Evolutionary conservation across 2,797 vertebrate genomes (phyloP).

Genomic region (Schizopygopsis malacanthus): DNA sequence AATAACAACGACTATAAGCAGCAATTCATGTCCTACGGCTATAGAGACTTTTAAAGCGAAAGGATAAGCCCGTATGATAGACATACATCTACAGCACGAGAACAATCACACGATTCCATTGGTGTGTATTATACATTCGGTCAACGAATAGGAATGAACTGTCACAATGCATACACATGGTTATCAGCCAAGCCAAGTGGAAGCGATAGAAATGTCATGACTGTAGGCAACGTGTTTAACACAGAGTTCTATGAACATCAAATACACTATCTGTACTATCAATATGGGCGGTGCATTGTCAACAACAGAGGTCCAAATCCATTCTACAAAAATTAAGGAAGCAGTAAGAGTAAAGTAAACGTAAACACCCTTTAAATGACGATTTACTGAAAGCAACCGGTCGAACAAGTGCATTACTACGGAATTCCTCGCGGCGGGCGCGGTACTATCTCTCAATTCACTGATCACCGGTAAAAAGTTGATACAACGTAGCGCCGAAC

Average conservation of each 20-base stretch:
- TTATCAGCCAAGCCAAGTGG: slow-evolving; percentile 14
- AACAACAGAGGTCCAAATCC: background rate
- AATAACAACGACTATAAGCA: slow-evolving; percentile 21
- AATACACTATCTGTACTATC: background rate
- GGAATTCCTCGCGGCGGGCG: slow-evolving; percentile 43
- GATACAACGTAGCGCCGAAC: slow-evolving; percentile 32
- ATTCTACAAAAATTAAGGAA: background rate
- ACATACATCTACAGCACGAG: background rate
- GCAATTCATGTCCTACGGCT: slow-evolving; percentile 12
- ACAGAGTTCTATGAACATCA: background rate
- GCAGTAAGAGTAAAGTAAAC: background rate
- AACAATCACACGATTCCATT: background rate
- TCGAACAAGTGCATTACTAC: slow-evolving; percentile 52
- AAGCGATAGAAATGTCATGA: slow-evolving; percentile 38
- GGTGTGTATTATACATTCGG: background rate
- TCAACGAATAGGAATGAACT: background rate
- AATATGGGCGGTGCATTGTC: background rate
- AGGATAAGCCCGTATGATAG: background rate
- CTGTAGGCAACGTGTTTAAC: slow-evolving; percentile 33
- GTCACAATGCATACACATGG: slow-evolving; percentile 23
- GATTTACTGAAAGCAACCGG: slow-evolving; percentile 19
- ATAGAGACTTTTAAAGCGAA: slow-evolving; percentile 24
- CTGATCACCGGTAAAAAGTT: slow-evolving; percentile 54
- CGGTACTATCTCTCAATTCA: slow-evolving; percentile 35
- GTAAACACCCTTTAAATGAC: slow-evolving; percentile 3